A percentile compares a stretch with the other conserved stretches of the same genome.
phyloP scores from a whole-genome alignment of 2,113 vertebrate genomes.

The Sebastes fasciatus region DNA sequence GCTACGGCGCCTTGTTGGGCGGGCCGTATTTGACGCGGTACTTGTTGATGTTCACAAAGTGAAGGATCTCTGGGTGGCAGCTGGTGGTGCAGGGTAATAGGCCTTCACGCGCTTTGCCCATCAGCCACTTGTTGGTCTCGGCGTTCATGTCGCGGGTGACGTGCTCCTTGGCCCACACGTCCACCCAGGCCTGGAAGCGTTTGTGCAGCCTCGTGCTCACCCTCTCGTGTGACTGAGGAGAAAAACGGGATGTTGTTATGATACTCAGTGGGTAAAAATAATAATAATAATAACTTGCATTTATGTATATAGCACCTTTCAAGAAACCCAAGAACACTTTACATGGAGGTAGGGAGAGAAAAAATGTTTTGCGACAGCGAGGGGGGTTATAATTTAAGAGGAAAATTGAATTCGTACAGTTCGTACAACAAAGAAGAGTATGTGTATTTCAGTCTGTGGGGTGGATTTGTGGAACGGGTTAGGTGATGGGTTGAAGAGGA shows the following conservation, averaged over 20 bases:
- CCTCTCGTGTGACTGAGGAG: constrained; percentile 91
- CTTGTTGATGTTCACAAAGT: constrained; percentile 97
- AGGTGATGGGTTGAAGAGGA: no score
- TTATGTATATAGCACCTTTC: no score
- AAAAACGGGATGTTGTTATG: not conserved
- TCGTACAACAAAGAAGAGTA: no score
- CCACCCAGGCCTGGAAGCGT: constrained; percentile 96
- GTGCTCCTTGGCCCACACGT: constrained; percentile 93
- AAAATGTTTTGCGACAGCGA: no score
- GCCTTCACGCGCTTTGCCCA: constrained; percentile 95
- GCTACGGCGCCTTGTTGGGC: constrained; percentile 80
- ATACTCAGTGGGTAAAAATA: not conserved
- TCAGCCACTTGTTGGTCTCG: constrained; percentile 94
- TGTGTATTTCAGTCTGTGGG: no score
- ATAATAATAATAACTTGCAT: no score
- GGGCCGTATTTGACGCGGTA: constrained; percentile 93
- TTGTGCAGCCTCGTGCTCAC: constrained; percentile 96
- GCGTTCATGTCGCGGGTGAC: constrained; percentile 92
- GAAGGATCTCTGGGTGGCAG: constrained; percentile 91
- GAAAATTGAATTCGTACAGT: no score
- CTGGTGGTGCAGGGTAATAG: constrained; percentile 93
- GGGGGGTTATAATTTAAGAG: no score
- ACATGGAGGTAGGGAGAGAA: no score
- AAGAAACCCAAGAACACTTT: no score
- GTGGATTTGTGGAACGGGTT: no score